phyloP scores from a whole-genome alignment of 2,797 vertebrate genomes.

The Channa striata region DNA sequence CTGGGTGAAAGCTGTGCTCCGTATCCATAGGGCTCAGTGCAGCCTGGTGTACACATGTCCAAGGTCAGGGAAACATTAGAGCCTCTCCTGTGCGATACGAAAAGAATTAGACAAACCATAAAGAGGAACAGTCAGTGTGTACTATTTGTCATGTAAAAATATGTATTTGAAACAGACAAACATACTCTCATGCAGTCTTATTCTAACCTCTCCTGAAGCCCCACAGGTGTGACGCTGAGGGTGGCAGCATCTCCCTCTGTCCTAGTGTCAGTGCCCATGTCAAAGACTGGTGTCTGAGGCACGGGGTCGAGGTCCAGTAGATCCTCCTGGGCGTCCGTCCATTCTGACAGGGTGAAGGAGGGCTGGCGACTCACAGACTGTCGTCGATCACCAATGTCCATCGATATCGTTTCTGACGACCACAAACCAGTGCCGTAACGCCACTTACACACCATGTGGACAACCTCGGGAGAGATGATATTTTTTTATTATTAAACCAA shows the following conservation, averaged over 20 bases:
- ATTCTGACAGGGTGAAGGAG: slow-evolving; percentile 97
- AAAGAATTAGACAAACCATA: slow-evolving; percentile 13
- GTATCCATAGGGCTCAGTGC: slow-evolving; percentile 94
- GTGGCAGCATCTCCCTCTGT: slow-evolving; percentile 90
- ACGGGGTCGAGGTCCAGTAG: slow-evolving; percentile 91
- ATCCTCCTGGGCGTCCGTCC: slow-evolving; percentile 94
- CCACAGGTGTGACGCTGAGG: slow-evolving; percentile 93
- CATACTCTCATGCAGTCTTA: not conserved
- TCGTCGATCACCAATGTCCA: slow-evolving; percentile 88
- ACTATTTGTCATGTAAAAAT: not conserved
- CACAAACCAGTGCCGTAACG: slow-evolving; percentile 58
- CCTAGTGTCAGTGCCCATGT: slow-evolving; percentile 90
- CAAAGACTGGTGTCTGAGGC: slow-evolving; percentile 94
- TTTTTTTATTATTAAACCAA: not conserved
- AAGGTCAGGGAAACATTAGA: slow-evolving; percentile 98
- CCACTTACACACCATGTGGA: slow-evolving; percentile 87
- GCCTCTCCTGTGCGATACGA: slow-evolving; percentile 88
- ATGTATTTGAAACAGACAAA: not conserved
- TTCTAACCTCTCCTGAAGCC: slow-evolving; percentile 95
- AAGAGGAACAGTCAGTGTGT: not conserved
- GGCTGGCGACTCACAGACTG: slow-evolving; percentile 97
- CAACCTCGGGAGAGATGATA: slow-evolving; percentile 74
- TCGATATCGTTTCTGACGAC: slow-evolving; percentile 61
- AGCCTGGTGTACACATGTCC: slow-evolving; percentile 98
- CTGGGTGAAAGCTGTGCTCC: slow-evolving; percentile 94